Percentiles rank a stretch among this genome's conserved stretches.
phyloP scores from a whole-genome alignment of 2,888 invertebrate species.

The Nephrotoma flavescens region DNA sequence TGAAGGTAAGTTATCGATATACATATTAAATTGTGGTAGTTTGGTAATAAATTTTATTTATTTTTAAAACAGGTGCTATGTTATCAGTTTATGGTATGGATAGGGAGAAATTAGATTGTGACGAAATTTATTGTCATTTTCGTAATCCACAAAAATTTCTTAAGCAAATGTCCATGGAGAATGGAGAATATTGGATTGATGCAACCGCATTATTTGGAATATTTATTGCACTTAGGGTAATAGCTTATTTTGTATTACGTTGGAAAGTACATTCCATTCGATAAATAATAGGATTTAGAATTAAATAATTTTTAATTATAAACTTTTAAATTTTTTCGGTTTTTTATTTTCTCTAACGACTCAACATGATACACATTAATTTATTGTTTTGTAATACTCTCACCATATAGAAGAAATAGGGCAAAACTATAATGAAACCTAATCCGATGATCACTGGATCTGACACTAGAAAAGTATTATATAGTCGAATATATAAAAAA shows the following conservation, averaged over 20 bases:
- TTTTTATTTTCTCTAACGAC: background rate
- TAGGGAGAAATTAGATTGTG: slow-evolving; percentile 67
- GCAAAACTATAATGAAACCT: no score
- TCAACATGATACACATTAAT: background rate
- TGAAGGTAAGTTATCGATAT: slow-evolving; percentile 41
- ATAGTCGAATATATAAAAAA: background rate
- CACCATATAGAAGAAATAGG: background rate
- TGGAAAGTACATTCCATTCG: slow-evolving; percentile 52
- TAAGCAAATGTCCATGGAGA: slow-evolving; percentile 70
- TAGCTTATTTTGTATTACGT: slow-evolving; percentile 70
- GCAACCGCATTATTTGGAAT: slow-evolving; percentile 66
- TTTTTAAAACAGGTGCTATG: slow-evolving; percentile 44
- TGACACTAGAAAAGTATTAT: background rate
- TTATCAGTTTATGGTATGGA: slow-evolving; percentile 81
- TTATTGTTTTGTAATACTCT: background rate
- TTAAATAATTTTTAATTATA: background rate
- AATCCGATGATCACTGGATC: no score
- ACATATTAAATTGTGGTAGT: slow-evolving; percentile 7
- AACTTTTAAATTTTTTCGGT: background rate
- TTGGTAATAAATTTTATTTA: background rate
- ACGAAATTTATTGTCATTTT: slow-evolving; percentile 69
- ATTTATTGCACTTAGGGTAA: slow-evolving; percentile 61
- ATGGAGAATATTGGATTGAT: slow-evolving; percentile 67
- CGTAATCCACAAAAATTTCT: slow-evolving; percentile 69
- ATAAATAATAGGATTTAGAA: slow-evolving; percentile 15